Evolutionary conservation across 2,888 invertebrate genomes (phyloP).

Genomic region (Punctoribates punctum): DNA sequence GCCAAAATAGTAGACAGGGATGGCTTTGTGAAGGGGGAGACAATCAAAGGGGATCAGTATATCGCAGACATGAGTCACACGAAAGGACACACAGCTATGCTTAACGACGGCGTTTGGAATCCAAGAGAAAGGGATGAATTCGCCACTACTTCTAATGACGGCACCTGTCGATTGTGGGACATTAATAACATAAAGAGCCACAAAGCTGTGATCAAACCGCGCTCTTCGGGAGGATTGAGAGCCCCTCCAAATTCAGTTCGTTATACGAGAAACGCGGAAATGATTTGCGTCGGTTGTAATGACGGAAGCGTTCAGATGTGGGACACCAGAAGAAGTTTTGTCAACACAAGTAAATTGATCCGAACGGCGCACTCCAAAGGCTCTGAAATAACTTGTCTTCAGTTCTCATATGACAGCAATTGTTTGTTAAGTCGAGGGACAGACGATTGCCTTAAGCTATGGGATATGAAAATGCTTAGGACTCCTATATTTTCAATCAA

Average conservation of each 20-base stretch:
- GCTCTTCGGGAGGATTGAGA: conserved; percentile 78
- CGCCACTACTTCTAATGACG: conserved; percentile 87
- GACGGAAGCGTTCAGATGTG: conserved; percentile 97
- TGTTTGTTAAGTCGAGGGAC: conserved; percentile 74
- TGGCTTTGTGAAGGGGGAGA: conserved; percentile 87
- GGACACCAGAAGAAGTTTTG: conserved; percentile 62
- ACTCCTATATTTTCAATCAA: conserved; percentile 66
- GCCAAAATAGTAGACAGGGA: conserved; percentile 92
- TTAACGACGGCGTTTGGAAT: conserved; percentile 90
- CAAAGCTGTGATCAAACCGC: conserved; percentile 76
- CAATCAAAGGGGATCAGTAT: conserved; percentile 92
- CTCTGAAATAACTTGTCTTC: conserved; percentile 74
- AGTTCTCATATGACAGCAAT: conserved; percentile 81
- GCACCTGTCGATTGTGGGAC: conserved; percentile 88
- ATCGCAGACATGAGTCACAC: conserved; percentile 64
- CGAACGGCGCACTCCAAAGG: conserved; percentile 75
- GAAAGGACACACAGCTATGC: conserved; percentile 80
- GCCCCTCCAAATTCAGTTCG: conserved; percentile 77
- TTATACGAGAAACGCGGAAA: conserved; percentile 72
- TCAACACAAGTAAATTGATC: conserved; percentile 74
- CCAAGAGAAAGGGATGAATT: conserved; percentile 87
- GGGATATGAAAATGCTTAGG: conserved; percentile 83
- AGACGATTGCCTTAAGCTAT: conserved; percentile 90
- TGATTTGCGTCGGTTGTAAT: conserved; percentile 77
- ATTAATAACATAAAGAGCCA: conserved; percentile 72